Base-by-base conservation (phyloP, 2,113 vertebrate genomes). In the Cavia porcellus region DNA sequence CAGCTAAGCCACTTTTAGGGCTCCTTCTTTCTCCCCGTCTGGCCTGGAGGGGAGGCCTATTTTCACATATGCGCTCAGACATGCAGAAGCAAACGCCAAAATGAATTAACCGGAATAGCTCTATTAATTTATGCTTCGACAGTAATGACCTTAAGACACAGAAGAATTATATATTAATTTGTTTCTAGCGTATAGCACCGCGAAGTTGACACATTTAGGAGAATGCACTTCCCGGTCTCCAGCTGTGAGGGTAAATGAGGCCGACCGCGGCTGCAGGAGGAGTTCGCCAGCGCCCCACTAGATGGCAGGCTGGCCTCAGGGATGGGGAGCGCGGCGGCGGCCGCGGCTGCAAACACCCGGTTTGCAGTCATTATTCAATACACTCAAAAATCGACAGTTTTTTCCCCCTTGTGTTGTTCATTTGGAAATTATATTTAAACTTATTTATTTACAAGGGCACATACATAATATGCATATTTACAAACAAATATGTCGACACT, bases 101-200 rank as follows among this genome's bases (percentile, higher is more conserved):
- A 98, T 96, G 97, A 98, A 97, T 98, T 97, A 98, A 96, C 96
- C 90, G 94, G 97, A 98, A 98, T 97, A 97, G 98, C 98, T 98
- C 98, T 98, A 98, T 98, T 98, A 98, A 98, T 98, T 98, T 98
- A 98, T 98, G 97, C 97, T 97, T 97, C n/a, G 75, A 97, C 98
- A 98, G 96, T 98, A 98, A 99, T 98, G 98, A 98, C 98, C 98
- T 98, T 98, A 98, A 98, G 98, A 98, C 97, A 97, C 97, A 97
- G 97, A 98, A 98, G 98, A 98, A 98, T 98, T 98, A 98, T 98
- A 98, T 98, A 98, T 98, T 98, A 98, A 98, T 99, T 98, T 98
- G 98, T 98, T 98, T 98, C 97, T 96, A 95, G 98, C 80, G 94
- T 97, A 92, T 95, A 98, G 97, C 97, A 47, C 96, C 92, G 98